Percentiles rank a stretch among this genome's conserved stretches.
These are phyloP conservation scores for Limnephilus rhombicus DNA, from an alignment of 2,888 invertebrate species.

Conservation along the genomic window DNA sequence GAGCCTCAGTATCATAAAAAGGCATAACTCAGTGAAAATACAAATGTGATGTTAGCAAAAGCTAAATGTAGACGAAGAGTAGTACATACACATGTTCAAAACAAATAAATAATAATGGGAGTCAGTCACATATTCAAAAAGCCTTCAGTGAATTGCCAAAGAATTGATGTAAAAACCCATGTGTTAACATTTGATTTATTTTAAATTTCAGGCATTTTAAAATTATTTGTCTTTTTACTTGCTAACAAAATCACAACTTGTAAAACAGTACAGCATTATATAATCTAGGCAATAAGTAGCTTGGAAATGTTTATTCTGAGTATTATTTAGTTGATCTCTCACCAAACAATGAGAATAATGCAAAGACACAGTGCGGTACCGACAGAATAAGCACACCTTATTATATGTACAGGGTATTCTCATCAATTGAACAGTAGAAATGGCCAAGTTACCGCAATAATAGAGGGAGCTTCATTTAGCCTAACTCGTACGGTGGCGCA, in stretches of 20 bases:
- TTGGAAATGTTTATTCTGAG: neutral
- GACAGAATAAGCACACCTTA: conserved; percentile 38
- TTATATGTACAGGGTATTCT: conserved; percentile 20
- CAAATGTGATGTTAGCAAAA: neutral
- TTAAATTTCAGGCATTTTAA: neutral
- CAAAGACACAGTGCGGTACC: conserved; percentile 54
- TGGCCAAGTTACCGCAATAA: neutral
- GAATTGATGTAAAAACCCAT: neutral
- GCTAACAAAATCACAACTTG: conserved; percentile 49
- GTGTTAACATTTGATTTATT: neutral
- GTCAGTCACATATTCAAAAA: conserved; percentile 17
- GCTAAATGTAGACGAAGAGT: neutral
- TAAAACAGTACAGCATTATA: conserved; percentile 35
- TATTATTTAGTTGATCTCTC: conserved; percentile 42
- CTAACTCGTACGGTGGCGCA: neutral
- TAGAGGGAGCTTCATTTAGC: neutral
- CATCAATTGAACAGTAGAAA: conserved; percentile 18
- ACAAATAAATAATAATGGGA: conserved; percentile 18
- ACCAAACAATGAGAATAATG: conserved; percentile 48
- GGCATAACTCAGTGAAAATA: neutral
- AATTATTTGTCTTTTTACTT: conserved; percentile 29
- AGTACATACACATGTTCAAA: neutral
- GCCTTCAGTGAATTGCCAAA: conserved; percentile 21
- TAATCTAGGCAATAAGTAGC: conserved; percentile 27
- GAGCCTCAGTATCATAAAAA: neutral